Conservation (phyloP, 2,113 vertebrate species). For the Egretta garzetta region DNA sequence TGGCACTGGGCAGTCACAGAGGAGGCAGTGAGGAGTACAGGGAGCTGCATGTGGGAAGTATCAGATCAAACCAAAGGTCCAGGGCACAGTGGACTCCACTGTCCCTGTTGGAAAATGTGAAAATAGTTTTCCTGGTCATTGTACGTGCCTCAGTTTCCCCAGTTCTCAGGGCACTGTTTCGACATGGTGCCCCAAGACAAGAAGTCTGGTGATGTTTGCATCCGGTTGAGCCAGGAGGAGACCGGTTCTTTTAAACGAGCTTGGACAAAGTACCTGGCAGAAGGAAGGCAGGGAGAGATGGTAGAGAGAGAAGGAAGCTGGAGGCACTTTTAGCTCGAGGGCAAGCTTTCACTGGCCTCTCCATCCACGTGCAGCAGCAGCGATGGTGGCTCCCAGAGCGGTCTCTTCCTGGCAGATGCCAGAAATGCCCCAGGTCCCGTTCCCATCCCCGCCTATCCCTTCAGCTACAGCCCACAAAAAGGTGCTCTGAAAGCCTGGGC, state of each 20-base stretch:
- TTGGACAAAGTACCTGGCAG: neutral
- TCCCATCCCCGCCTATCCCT: neutral
- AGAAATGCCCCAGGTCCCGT: neutral
- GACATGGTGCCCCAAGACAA: neutral
- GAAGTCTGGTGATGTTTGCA: neutral
- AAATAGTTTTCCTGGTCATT: neutral
- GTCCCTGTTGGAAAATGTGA: rapidly evolving
- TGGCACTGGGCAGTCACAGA: neutral
- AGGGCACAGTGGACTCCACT: too few species aligned
- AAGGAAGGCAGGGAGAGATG: neutral
- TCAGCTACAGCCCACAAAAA: neutral
- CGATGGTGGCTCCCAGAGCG: neutral
- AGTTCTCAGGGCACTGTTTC: rapidly evolving
- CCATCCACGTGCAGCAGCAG: neutral
- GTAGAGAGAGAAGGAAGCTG: neutral
- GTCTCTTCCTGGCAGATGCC: neutral
- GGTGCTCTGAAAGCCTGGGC: neutral
- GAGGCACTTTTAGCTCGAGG: neutral
- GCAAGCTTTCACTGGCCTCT: neutral
- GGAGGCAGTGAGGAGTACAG: neutral
- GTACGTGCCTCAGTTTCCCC: neutral
- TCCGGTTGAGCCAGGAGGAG: neutral
- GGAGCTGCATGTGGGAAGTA: neutral
- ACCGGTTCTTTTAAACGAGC: neutral
- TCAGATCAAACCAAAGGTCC: neutral